phyloP scores from a whole-genome alignment of 2,888 invertebrate genomes.

The Yponomeuta evonymella region DNA sequence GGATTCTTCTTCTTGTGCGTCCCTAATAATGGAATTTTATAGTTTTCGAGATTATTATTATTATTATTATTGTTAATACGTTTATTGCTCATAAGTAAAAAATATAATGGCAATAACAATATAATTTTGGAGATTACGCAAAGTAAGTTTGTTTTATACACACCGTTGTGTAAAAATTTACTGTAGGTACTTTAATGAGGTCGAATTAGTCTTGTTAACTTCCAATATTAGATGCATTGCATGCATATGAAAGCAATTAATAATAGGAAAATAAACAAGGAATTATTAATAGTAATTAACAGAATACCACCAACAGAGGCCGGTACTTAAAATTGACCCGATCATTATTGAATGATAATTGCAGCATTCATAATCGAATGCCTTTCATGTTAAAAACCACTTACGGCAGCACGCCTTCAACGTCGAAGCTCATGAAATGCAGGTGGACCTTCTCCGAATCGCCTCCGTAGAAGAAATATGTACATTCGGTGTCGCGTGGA shows the following conservation, averaged over 20 bases:
- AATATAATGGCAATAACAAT: too few species aligned
- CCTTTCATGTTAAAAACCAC: constrained; percentile 41
- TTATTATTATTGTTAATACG: too few species aligned
- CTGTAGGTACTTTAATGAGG: too few species aligned
- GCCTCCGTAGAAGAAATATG: constrained; percentile 92
- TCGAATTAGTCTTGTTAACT: not conserved
- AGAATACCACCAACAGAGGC: not conserved
- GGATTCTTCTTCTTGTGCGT: too few species aligned
- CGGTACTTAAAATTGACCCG: constrained; percentile 12
- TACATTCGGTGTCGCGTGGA: constrained; percentile 92
- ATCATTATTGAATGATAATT: not conserved
- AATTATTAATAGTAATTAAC: constrained; percentile 1
- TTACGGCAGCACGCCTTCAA: constrained; percentile 96
- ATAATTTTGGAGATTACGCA: too few species aligned
- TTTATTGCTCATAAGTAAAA: too few species aligned
- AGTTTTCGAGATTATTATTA: too few species aligned
- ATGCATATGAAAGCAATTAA: not conserved
- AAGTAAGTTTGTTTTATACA: too few species aligned
- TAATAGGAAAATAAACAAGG: constrained; percentile 17
- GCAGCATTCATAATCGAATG: not conserved
- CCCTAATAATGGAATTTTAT: too few species aligned
- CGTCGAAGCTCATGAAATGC: constrained; percentile 93
- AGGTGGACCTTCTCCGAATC: constrained; percentile 86
- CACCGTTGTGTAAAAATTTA: too few species aligned
- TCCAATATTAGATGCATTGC: not conserved